These are phyloP conservation scores for Enteromius fasciolatus DNA, from an alignment of 2,797 vertebrate genomes.

Conservation along the genomic window DNA sequence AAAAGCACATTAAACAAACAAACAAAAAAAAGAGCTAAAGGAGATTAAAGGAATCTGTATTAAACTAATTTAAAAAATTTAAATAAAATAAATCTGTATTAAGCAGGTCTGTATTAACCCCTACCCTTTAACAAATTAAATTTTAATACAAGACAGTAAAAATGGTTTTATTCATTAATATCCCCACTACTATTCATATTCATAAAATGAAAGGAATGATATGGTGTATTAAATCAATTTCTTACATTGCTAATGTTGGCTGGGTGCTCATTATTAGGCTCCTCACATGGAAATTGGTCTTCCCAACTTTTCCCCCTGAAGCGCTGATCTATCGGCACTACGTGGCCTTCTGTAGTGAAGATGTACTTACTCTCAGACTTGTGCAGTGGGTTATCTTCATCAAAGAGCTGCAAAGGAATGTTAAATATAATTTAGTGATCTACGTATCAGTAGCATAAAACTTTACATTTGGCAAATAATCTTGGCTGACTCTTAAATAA, in stretches of 20 bases:
- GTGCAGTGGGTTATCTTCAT: conserved; percentile 96
- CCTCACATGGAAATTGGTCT: conserved; percentile 79
- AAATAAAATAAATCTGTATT: no score
- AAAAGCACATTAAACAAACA: not conserved
- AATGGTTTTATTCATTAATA: not conserved
- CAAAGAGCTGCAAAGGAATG: conserved; percentile 83
- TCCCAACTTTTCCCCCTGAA: conserved; percentile 90
- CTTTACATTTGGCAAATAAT: not conserved
- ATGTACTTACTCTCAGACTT: conserved; percentile 91
- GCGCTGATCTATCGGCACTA: conserved; percentile 89
- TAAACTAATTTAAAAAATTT: not conserved
- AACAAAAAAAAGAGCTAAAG: not conserved
- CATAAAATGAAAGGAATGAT: not conserved
- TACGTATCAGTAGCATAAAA: not conserved
- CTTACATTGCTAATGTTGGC: conserved; percentile 86
- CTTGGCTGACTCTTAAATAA: not conserved
- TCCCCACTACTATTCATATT: not conserved
- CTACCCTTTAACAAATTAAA: not conserved
- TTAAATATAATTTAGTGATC: not conserved
- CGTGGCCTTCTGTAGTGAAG: conserved; percentile 97
- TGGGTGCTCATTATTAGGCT: conserved; percentile 58
- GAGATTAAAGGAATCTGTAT: no score
- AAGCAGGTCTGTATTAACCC: no score
- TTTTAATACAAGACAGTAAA: not conserved
- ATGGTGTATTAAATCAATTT: not conserved